Conservation (phyloP, 2,888 invertebrate genomes). For the Micoletzkya japonica region DNA sequence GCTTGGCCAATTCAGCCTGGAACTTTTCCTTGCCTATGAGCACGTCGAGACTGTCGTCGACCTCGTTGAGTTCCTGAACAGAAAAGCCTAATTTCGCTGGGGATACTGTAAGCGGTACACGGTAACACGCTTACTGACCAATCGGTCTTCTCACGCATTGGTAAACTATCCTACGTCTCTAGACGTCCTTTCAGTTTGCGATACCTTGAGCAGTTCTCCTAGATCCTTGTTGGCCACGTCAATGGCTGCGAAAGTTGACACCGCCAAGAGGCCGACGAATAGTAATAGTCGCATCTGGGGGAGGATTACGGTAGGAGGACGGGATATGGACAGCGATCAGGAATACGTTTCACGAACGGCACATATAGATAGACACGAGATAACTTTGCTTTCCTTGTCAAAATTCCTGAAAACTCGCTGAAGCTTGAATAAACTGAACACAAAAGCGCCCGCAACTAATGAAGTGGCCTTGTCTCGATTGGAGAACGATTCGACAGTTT, state of each 20-base stretch:
- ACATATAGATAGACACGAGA: no score
- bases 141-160: conserved; percentile 5
- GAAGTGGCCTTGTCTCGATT: no score
- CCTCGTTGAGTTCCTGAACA: conserved; percentile 14
- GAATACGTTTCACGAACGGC: no score
- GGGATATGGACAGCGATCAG: no score
- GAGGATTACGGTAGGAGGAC: no score
- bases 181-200: no score
- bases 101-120: not conserved
- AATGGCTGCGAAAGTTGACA: not conserved
- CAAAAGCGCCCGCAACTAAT: no score
- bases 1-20: not conserved
- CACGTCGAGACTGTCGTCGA: conserved; percentile 17
- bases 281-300: conserved; percentile 18
- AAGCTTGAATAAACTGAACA: no score
- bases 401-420: no score
- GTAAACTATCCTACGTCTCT: not conserved
- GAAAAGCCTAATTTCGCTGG: not conserved
- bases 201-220: no score
- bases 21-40: not conserved
- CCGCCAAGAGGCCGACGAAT: conserved; percentile 15
- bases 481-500: no score
- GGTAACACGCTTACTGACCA: not conserved
- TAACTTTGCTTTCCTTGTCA: no score
- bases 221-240: not conserved